Conservation (phyloP, 2,113 vertebrate species). For the Entomyzon cyanotis region DNA sequence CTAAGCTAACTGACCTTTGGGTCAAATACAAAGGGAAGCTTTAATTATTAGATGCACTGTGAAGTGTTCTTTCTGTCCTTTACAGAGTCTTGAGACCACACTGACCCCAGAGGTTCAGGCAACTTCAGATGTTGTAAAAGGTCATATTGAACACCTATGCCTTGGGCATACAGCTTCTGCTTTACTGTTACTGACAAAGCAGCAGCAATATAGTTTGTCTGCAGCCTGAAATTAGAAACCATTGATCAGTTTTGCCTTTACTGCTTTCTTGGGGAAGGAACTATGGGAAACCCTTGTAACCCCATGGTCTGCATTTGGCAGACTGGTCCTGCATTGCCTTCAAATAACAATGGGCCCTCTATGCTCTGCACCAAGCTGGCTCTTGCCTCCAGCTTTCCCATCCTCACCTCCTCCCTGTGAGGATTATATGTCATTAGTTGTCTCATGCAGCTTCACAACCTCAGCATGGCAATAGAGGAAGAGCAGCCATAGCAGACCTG, state of each 20-base stretch:
- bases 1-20: neutral
- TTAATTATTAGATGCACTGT: neutral
- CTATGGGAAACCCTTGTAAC: neutral
- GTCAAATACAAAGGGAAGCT: neutral
- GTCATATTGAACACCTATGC: neutral
- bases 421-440: neutral
- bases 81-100: neutral
- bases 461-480: neutral
- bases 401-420: neutral
- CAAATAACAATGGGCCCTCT: neutral
- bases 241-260: neutral
- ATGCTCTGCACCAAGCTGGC: accelerated
- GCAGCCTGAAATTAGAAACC: neutral
- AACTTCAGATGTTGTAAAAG: neutral
- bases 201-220: neutral
- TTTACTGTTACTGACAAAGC: neutral
- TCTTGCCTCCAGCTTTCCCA: neutral
- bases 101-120: neutral
- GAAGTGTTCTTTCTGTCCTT: neutral
- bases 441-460: neutral
- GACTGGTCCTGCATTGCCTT: neutral
- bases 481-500: neutral
- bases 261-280: neutral
- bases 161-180: neutral
- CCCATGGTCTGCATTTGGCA: neutral